Percentiles rank a stretch among this genome's conserved stretches.
phyloP scores from a whole-genome alignment of 2,888 invertebrate species.

The Catotricha subobsoleta region DNA sequence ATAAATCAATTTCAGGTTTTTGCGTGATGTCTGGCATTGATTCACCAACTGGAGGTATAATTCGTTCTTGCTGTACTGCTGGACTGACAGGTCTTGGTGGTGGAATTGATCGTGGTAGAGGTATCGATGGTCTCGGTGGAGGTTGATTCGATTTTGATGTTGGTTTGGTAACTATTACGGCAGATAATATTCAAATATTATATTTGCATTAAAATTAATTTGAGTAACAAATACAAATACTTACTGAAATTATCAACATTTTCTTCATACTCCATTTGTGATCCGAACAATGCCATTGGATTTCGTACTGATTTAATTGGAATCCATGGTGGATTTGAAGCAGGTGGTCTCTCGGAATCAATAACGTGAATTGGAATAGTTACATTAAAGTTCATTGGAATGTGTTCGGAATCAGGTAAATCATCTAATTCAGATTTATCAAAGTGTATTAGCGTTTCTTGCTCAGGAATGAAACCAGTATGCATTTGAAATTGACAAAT shows the following conservation, averaged over 20 bases:
- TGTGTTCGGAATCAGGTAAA: conserved; percentile 50
- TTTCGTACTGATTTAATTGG: conserved; percentile 41
- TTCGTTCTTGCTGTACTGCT: neutral
- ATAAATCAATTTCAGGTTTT: conserved; percentile 36
- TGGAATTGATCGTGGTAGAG: conserved; percentile 1
- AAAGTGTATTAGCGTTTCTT: conserved; percentile 57
- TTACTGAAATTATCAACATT: conserved; percentile 67
- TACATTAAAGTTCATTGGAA: conserved; percentile 49
- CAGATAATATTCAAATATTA: conserved; percentile 4
- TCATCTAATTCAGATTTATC: conserved; percentile 65
- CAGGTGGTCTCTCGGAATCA: conserved; percentile 46
- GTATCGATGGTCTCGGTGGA: conserved; percentile 6
- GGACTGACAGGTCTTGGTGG: conserved; percentile 13
- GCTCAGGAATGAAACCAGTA: conserved; percentile 64
- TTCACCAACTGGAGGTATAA: neutral
- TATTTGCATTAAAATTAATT: neutral
- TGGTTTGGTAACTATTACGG: conserved; percentile 18
- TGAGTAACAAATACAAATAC: conserved; percentile 9
- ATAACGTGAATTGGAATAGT: conserved; percentile 53
- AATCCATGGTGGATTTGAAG: conserved; percentile 57
- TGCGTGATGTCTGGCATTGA: conserved; percentile 24
- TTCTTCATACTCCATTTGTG: conserved; percentile 64
- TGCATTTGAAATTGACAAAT: conserved; percentile 79
- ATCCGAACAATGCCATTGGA: conserved; percentile 47
- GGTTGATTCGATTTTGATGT: conserved; percentile 12